Evolutionary conservation across 2,888 invertebrate genomes (phyloP).

Genomic region (Drosophila paramelanica): DNA sequence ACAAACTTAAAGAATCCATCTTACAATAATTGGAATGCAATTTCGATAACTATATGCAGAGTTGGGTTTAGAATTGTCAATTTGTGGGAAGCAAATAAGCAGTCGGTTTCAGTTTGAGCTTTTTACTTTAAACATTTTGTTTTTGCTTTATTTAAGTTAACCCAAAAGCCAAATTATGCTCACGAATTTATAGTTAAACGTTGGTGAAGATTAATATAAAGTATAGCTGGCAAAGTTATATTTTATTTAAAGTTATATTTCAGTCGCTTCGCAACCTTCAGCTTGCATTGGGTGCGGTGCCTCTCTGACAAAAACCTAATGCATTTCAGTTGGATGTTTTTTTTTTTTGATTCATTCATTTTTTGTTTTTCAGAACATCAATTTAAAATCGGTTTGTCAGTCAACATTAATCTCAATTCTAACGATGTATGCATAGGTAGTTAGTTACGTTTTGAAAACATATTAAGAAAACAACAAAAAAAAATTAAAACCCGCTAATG

Average conservation of each 20-base stretch:
- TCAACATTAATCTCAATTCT: conserved; percentile 4
- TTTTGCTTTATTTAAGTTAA: not conserved
- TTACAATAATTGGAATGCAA: too few relatives aligned
- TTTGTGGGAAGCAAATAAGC: not conserved
- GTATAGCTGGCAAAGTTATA: not conserved
- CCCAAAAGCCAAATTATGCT: too few relatives aligned
- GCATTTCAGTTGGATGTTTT: not conserved
- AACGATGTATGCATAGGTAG: not conserved
- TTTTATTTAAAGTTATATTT: not conserved
- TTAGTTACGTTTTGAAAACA: conserved; percentile 4
- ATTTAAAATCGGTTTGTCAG: not conserved
- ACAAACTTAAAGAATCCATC: not conserved
- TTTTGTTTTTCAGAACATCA: not conserved
- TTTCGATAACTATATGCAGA: too few relatives aligned
- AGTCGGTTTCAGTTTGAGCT: too few relatives aligned
- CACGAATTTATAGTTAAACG: not conserved
- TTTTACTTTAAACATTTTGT: too few relatives aligned
- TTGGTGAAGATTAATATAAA: not conserved
- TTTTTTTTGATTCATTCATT: not conserved
- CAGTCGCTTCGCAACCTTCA: not conserved
- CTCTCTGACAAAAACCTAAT: not conserved
- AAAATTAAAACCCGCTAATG: conserved; percentile 21
- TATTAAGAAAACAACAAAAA: not conserved
- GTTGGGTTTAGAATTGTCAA: not conserved
- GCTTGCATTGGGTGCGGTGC: not conserved